These are phyloP conservation scores for Auanema sp. DNA, from an alignment of 2,888 invertebrate species.

Conservation along the genomic window DNA sequence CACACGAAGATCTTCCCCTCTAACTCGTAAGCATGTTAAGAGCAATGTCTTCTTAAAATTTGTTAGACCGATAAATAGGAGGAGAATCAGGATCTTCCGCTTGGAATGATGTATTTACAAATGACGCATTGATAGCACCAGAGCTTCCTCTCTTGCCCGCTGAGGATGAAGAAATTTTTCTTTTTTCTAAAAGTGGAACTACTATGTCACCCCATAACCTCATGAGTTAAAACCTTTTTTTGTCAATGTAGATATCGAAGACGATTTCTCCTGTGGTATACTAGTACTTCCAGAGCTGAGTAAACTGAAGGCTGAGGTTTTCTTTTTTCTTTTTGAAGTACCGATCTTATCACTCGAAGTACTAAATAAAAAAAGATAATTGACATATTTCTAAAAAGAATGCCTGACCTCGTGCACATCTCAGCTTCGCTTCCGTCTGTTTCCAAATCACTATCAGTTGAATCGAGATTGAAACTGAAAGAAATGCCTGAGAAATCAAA, in stretches of 20 bases:
- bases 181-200: constrained; percentile 26
- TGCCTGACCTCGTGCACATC: constrained; percentile 31
- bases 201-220: background rate
- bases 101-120: constrained; percentile 43
- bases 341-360: constrained; percentile 18
- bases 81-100: constrained; percentile 37
- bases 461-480: constrained; percentile 7
- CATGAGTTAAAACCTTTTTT: constrained; percentile 15
- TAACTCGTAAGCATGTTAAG: too few species aligned
- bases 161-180: constrained; percentile 15
- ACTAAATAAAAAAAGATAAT: constrained; percentile 6
- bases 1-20: too few species aligned
- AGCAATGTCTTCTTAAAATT: too few species aligned
- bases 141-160: constrained; percentile 24
- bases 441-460: constrained; percentile 30
- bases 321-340: constrained; percentile 27
- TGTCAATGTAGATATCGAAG: background rate
- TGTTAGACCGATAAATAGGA: background rate
- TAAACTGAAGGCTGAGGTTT: constrained; percentile 19
- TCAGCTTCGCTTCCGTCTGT: constrained; percentile 50
- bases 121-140: constrained; percentile 34
- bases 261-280: background rate
- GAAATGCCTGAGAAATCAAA: background rate
- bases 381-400: background rate
- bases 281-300: constrained; percentile 11